Percentiles rank a stretch among this genome's conserved stretches.
Evolutionary conservation across 2,888 invertebrate species (phyloP).

Genomic region (Mesoligia furuncula): DNA sequence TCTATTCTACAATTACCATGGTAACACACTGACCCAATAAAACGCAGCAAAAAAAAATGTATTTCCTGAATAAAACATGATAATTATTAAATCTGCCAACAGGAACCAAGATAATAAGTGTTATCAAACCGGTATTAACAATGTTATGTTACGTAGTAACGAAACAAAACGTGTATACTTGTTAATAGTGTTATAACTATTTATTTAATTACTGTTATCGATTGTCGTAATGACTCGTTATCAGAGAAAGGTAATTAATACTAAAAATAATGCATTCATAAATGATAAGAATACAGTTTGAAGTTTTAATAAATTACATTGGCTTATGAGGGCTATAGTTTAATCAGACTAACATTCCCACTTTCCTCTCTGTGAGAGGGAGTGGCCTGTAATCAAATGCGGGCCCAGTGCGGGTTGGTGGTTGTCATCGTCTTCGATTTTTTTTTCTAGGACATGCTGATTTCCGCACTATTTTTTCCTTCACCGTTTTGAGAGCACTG

Average conservation of each 20-base stretch:
- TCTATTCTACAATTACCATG: constrained; percentile 19
- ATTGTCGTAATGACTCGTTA: constrained; percentile 40
- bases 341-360: background rate
- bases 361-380: background rate
- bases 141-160: background rate
- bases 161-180: constrained; percentile 33
- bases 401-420: background rate
- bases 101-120: constrained; percentile 48
- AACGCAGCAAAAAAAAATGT: constrained; percentile 3
- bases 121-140: constrained; percentile 34
- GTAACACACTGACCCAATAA: constrained; percentile 27
- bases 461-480: background rate
- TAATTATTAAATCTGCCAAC: constrained; percentile 37
- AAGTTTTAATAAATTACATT: constrained; percentile 3
- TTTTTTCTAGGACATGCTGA: background rate
- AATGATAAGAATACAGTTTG: background rate
- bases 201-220: constrained; percentile 42
- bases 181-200: constrained; percentile 25
- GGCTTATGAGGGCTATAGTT: background rate
- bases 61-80: constrained; percentile 33
- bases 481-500: background rate
- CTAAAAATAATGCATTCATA: constrained; percentile 12
- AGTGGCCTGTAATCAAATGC: background rate
- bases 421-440: background rate
- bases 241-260: constrained; percentile 50